Base-by-base conservation (phyloP, 2,888 invertebrate species). In the Iphiclides podalirius region DNA sequence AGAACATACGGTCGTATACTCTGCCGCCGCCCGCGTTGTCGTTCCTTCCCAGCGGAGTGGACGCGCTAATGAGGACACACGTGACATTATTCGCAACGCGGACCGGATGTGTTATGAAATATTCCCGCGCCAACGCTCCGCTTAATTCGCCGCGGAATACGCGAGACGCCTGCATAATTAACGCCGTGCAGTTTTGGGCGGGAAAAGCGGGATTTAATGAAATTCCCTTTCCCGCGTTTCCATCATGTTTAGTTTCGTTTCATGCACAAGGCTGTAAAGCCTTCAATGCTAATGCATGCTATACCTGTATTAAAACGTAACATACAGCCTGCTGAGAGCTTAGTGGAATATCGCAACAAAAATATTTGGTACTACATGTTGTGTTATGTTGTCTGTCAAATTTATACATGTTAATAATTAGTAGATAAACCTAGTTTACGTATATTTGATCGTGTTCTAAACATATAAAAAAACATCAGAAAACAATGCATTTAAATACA, bases 61-160 rank as follows among this genome's bases (percentile, higher is more conserved):
- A 45, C 38, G 45, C 35, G 31, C 37, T 48, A 48, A 48, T 48
- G 42, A 48, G 47, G 20, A 37, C 39, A 46, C 23, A 47, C 48
- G 48, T 48, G 41, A 37, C 33, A 15, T 37, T 41, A 47, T 47
- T 45, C 20, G 38, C 31, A 20, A n/a, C n/a, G 34, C 11, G 13
- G 3, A 20, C 36, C 41, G 36, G n/a, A n/a, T n/a, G n/a, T n/a
- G n/a, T 43, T 23, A 39, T 14, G 14, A 47, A 48, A 31, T 4
- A 38, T 34, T 13, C 42, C 42, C 34, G 33, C 20, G 34, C 16
- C 33, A 38, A 42, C 41, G 13, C 33, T 38, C 11, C 16, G 16
- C 34, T 12, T 20, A 40, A 36, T 36, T 15, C 9, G 39, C 12
- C 9, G 39, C 12, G 39, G 38, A 41, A 41, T 41, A 26, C 11